Evolutionary conservation across 2,797 vertebrate genomes (phyloP).

Genomic region (Pseudochirops corinnae): DNA sequence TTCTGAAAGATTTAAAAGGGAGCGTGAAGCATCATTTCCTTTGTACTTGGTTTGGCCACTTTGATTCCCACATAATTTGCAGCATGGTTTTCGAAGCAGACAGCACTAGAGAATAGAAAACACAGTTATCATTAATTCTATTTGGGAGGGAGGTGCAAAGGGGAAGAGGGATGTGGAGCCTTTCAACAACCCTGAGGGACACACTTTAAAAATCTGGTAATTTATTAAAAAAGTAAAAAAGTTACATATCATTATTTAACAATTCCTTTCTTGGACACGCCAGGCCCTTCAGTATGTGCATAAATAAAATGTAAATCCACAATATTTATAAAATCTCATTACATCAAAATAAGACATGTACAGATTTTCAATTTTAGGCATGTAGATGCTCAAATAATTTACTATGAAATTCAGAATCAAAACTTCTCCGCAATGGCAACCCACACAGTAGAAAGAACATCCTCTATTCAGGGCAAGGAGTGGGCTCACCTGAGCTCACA

Average conservation of each 20-base stretch:
- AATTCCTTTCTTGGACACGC: slow-evolving; percentile 83
- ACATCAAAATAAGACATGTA: slow-evolving; percentile 85
- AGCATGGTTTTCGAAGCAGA: slow-evolving; percentile 82
- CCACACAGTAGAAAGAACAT: slow-evolving; percentile 80
- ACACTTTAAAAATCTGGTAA: slow-evolving; percentile 84
- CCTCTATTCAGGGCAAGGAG: slow-evolving; percentile 70
- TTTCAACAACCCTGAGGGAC: slow-evolving; percentile 89
- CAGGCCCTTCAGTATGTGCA: slow-evolving; percentile 86
- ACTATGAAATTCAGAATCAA: slow-evolving; percentile 83
- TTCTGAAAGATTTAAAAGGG: slow-evolving; percentile 68
- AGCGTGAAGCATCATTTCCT: slow-evolving; percentile 73
- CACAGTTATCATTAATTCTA: slow-evolving; percentile 77
- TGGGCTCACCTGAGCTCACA: slow-evolving; percentile 72
- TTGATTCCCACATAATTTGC: slow-evolving; percentile 78
- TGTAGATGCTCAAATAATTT: slow-evolving; percentile 87
- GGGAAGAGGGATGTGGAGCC: slow-evolving; percentile 43
- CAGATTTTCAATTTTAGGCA: slow-evolving; percentile 82
- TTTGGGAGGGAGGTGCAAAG: slow-evolving; percentile 56
- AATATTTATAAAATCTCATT: slow-evolving; percentile 88
- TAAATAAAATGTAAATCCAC: slow-evolving; percentile 88
- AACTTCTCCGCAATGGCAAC: slow-evolving; percentile 80
- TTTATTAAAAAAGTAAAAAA: slow-evolving; percentile 85
- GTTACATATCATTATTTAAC: slow-evolving; percentile 85
- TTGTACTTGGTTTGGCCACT: slow-evolving; percentile 72
- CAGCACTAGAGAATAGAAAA: slow-evolving; percentile 76